Evolutionary conservation across 2,888 invertebrate species (phyloP), one percentile per base, ranked within the genome.

Genomic region (Hesperia comma): DNA sequence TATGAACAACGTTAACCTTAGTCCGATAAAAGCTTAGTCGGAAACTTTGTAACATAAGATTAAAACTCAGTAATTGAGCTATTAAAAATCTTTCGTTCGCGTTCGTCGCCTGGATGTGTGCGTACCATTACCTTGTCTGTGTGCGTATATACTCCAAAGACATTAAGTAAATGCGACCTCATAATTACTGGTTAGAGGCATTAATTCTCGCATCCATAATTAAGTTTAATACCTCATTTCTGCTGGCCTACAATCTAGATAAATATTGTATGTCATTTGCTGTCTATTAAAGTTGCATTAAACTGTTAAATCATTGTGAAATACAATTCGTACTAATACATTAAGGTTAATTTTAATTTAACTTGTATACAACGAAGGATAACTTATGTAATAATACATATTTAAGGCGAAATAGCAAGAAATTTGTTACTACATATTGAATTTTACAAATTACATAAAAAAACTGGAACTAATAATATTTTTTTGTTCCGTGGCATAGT

Each of bases 141-240:
- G 69, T 77, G 76, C 73, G 74, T 75, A 73, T 70, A 73, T 81
- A 83, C 84, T 81, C 83, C 85, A 86, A 89, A 91, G 90, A 89
- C 91, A 92, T 92, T 90, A 90, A 91, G 79, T 89, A 91, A 92
- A 92, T 90, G 88, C 86, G 88, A 86, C 88, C 90, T 90, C 89
- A 92, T 92, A 92, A 92, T 92, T 91, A 91, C 91, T 88, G 82
- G 85, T 84, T 85, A 84, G 86, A 79, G 83, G 83, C 90, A 91
- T 92, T 92, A 90, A 92, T 92, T 88, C 92, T 84, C 90, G 87
- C 87, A 87, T 90, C 90, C 87, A 90, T 92, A 91, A 92, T 92
- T 90, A 88, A 90, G 89, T 90, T 88, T 90, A 89, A 90, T 90
- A 87, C 88, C 86, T 88, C 85, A 88, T 89, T 89, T 86, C 89